phyloP scores from a whole-genome alignment of 1,140 invertebrate genomes.

The Kradibia gibbosae region DNA sequence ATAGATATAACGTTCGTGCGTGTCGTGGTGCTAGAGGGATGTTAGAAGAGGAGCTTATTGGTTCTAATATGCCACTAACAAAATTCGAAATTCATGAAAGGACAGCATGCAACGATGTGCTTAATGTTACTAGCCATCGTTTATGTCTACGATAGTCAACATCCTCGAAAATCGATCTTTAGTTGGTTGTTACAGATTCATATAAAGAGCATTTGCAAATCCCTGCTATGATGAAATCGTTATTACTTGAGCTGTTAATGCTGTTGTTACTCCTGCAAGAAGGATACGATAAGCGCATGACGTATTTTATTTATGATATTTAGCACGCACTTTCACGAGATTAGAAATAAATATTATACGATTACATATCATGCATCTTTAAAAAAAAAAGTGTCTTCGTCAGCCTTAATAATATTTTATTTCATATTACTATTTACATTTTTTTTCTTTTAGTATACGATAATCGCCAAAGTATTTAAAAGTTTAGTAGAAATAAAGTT shows the following conservation, averaged over 20 bases:
- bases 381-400: conserved; percentile 1
- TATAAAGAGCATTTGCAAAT: not conserved
- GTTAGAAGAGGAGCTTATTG: too few species aligned
- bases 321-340: not conserved
- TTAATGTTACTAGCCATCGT: not conserved
- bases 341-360: not conserved
- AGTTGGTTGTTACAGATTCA: not conserved
- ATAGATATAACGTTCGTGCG: not conserved
- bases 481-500: too few species aligned
- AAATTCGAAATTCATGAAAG: not conserved
- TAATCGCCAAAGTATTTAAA: too few species aligned
- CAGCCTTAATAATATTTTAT: too few species aligned
- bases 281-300: conserved; percentile 13
- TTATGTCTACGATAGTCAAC: not conserved
- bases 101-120: not conserved
- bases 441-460: not conserved
- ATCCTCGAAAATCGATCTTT: conserved; percentile 24
- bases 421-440: not conserved
- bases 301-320: conserved; percentile 33
- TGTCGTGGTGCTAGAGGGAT: not conserved
- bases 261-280: not conserved
- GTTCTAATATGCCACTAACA: not conserved
- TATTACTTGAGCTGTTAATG: not conserved
- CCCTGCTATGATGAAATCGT: not conserved
- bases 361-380: not conserved